These are phyloP conservation scores for Odontocerum albicorne DNA, from an alignment of 2,888 invertebrate species.

Conservation along the genomic window DNA sequence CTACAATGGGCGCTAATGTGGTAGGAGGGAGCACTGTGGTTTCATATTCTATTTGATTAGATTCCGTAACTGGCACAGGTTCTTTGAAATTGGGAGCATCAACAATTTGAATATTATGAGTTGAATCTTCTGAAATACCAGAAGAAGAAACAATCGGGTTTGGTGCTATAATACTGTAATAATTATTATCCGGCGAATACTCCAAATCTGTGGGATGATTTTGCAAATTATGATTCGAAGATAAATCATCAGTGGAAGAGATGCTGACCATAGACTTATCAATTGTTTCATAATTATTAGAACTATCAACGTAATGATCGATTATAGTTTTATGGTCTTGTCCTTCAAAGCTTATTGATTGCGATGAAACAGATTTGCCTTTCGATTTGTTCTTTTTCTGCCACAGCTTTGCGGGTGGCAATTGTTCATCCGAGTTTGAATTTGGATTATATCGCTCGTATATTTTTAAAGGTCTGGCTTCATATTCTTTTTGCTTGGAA, in stretches of 20 bases:
- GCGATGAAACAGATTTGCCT: constrained; percentile 53
- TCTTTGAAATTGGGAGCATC: constrained; percentile 40
- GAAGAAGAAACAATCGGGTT: constrained; percentile 47
- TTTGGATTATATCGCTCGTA: background rate
- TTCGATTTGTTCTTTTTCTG: constrained; percentile 43
- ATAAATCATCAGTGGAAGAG: constrained; percentile 7
- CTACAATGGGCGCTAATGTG: background rate
- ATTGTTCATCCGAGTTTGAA: background rate
- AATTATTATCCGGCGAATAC: constrained; percentile 46
- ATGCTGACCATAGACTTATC: constrained; percentile 8
- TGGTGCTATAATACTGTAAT: constrained; percentile 48
- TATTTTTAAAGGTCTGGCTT: background rate
- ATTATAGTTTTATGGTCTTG: constrained; percentile 48
- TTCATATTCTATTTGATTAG: background rate
- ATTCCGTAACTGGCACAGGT: constrained; percentile 5
- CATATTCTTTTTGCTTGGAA: no score
- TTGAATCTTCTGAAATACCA: constrained; percentile 47
- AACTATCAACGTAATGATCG: constrained; percentile 47
- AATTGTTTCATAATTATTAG: constrained; percentile 18
- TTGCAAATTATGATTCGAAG: no score
- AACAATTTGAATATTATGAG: constrained; percentile 48
- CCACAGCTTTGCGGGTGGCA: background rate
- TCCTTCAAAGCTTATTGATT: constrained; percentile 52
- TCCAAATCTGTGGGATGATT: no score
- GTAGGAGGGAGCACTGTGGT: constrained; percentile 1